Conservation (phyloP, 2,797 vertebrate genomes). For the Poecile montanus region DNA sequence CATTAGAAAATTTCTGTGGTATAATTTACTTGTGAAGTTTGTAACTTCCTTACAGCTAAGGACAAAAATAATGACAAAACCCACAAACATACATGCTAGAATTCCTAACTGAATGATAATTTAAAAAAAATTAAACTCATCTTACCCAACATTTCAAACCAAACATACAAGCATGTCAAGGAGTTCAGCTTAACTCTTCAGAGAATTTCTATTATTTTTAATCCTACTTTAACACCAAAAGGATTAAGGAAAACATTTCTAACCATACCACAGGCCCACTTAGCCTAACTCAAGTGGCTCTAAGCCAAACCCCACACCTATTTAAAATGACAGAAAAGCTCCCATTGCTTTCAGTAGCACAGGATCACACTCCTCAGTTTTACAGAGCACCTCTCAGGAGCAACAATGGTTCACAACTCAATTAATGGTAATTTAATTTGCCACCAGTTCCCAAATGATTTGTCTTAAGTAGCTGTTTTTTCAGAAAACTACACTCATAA, state of each 20-base stretch:
- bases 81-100: neutral
- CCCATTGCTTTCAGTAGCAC: neutral
- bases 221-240: slow-evolving; percentile 29
- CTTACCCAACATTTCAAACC: neutral
- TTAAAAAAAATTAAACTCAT: neutral
- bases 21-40: neutral
- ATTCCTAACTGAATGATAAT: neutral
- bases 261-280: neutral
- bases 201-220: slow-evolving; percentile 34
- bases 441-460: slow-evolving; percentile 8
- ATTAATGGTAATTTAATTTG: slow-evolving; percentile 45
- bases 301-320: slow-evolving; percentile 55
- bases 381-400: slow-evolving; percentile 42
- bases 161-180: neutral
- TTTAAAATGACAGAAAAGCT: slow-evolving; percentile 29
- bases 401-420: slow-evolving; percentile 41
- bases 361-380: neutral
- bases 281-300: slow-evolving; percentile 21
- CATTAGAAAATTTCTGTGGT: neutral
- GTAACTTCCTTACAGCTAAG: neutral
- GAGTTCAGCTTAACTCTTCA: neutral
- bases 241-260: slow-evolving; percentile 30
- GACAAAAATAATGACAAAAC: neutral
- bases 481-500: neutral
- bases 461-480: neutral